A percentile compares a stretch with the other conserved stretches of the same genome.
phyloP scores from a whole-genome alignment of 1,140 invertebrate genomes.

The Holotrichia oblita region DNA sequence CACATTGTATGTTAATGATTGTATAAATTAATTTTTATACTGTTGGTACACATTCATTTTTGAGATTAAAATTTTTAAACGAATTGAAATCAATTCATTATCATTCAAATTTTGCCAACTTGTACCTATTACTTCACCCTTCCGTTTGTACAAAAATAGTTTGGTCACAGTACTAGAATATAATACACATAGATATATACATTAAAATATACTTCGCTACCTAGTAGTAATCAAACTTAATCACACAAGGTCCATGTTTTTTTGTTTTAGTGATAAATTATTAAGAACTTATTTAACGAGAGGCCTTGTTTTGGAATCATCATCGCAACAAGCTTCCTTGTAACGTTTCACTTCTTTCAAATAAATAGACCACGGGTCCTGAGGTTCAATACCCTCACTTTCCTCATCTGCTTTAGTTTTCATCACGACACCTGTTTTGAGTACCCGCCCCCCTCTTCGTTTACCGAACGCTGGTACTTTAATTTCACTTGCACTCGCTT shows the following conservation, averaged over 20 bases:
- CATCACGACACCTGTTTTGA: constrained; percentile 90
- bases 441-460: constrained; percentile 82
- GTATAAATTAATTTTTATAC: no score
- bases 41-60: no score
- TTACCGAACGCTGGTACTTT: constrained; percentile 81
- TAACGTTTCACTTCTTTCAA: constrained; percentile 94
- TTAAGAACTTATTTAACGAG: constrained; percentile 79
- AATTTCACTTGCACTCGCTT: constrained; percentile 55
- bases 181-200: constrained; percentile 12
- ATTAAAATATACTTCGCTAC: constrained; percentile 9
- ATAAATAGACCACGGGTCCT: constrained; percentile 92
- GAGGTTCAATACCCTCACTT: constrained; percentile 71
- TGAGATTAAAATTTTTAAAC: no score
- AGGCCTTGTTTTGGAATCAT: constrained; percentile 89
- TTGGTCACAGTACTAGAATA: background rate
- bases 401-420: constrained; percentile 78
- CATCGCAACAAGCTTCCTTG: constrained; percentile 89
- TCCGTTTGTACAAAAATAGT: background rate
- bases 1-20: no score
- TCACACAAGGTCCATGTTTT: constrained; percentile 19
- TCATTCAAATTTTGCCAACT: no score
- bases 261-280: constrained; percentile 33
- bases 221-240: constrained; percentile 15
- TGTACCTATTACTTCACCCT: background rate
- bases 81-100: no score